phyloP scores from a whole-genome alignment of 2,888 invertebrate species.

The Athripsodes cinereus region DNA sequence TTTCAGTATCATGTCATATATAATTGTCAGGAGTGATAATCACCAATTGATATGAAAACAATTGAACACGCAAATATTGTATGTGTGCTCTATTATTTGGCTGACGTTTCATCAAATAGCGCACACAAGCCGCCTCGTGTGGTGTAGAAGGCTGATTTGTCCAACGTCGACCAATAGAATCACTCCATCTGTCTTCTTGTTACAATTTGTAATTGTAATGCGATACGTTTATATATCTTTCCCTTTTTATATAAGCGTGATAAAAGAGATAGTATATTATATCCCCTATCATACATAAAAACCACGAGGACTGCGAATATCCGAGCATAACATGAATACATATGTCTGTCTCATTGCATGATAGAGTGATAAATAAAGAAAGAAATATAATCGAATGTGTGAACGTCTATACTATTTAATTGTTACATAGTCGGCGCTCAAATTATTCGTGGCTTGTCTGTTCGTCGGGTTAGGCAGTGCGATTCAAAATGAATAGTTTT shows the following conservation, averaged over 20 bases:
- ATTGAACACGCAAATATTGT: too few species aligned
- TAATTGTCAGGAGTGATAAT: too few species aligned
- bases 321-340: slow-evolving; percentile 5
- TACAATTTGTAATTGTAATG: slow-evolving; percentile 13
- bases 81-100: too few species aligned
- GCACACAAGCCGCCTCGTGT: slow-evolving; percentile 33
- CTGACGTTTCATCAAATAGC: background rate
- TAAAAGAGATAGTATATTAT: slow-evolving; percentile 10
- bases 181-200: slow-evolving; percentile 63
- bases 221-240: slow-evolving; percentile 30
- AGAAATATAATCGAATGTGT: slow-evolving; percentile 33
- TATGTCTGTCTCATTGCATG: slow-evolving; percentile 37
- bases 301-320: background rate
- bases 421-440: slow-evolving; percentile 23
- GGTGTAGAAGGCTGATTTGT: slow-evolving; percentile 45
- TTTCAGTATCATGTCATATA: too few species aligned
- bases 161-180: slow-evolving; percentile 50
- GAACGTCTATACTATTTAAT: background rate
- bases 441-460: slow-evolving; percentile 50
- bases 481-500: slow-evolving; percentile 22
- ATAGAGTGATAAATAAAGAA: slow-evolving; percentile 28
- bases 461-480: slow-evolving; percentile 29
- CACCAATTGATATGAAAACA: too few species aligned
- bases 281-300: background rate
- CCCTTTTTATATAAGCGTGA: slow-evolving; percentile 35